A percentile compares a stretch with the other conserved stretches of the same genome.
phyloP scores from a whole-genome alignment of 2,797 vertebrate genomes.

The Peromyscus eremicus region DNA sequence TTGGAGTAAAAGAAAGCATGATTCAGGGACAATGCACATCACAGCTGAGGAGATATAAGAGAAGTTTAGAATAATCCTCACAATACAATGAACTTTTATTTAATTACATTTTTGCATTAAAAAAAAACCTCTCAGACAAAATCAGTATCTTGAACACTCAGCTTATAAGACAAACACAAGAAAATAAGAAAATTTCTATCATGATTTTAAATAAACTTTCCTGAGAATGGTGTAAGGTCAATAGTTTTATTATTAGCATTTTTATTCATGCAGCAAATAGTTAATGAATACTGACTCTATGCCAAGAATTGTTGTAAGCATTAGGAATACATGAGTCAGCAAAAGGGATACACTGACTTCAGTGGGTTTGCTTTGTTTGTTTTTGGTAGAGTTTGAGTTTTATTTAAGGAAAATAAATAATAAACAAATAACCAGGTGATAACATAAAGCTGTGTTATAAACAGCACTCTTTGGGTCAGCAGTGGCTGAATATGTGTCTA shows the following conservation, averaged over 20 bases:
- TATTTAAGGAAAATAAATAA: background rate
- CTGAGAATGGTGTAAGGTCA: background rate
- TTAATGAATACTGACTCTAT: background rate
- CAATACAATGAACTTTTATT: background rate
- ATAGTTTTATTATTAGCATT: background rate
- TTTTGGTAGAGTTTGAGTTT: background rate
- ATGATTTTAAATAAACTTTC: background rate
- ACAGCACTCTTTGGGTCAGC: background rate
- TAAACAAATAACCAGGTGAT: background rate
- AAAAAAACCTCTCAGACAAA: background rate
- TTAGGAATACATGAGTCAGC: background rate
- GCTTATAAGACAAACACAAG: constrained; percentile 8
- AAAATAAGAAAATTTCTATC: constrained; percentile 27
- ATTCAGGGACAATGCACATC: background rate
- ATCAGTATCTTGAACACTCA: background rate
- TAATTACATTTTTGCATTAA: background rate
- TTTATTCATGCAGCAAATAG: constrained; percentile 37
- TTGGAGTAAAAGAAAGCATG: constrained; percentile 1
- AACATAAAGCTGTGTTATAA: background rate
- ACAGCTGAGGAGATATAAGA: background rate
- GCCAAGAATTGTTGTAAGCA: background rate
- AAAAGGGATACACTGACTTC: background rate
- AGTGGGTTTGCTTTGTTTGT: background rate
- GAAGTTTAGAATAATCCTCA: background rate
- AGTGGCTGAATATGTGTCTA: background rate